Base-by-base conservation (phyloP, 2,888 invertebrate genomes). In the Protonemura montana region DNA sequence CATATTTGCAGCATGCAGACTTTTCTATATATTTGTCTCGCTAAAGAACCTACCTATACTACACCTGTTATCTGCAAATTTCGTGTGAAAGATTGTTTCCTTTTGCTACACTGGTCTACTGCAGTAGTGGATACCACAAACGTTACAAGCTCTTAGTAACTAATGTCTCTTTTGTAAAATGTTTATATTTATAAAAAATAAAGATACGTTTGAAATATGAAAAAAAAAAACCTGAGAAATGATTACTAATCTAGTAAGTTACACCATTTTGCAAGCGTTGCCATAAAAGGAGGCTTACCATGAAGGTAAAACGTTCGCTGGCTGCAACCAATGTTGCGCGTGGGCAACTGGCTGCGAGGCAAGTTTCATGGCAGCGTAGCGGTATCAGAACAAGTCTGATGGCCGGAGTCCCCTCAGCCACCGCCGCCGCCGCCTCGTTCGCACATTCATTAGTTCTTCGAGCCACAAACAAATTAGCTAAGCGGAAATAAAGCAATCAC, bases 141-240 rank as follows among this genome's bases (percentile, higher is more conserved):
- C 7, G 59, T 59, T 59, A 59, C 59, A 59, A 59, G 59, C 59
- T 59, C 16, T 59, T 59, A 59, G 59, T 59, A 59, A 59, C 59
- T 83, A 41, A 83, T 42, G 41, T 83, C n/a, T 83, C 30, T 21
- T 42, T 41, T 83, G 42, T 83, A 83, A 83, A 82, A 83, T 83
- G 41, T 83, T 83, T 83, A 83, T 83, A 83, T 35, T 83, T 83
- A 26, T 26, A 83, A 83, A 83, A 81, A 81, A n/a, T 27, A 59
- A 59, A 59, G 59, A 59, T 59, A 59, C 13, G 59, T 59, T 59
- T 59, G 59, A 59, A 78, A 81, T 81, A 81, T 81, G 28, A 83
- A 83, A 59, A 76, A 83, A 35, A 83, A 83, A 83, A n/a, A n/a
- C n/a, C n/a, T n/a, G 35, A 83, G 28, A n/a, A 28, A 83, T 83